Evolutionary conservation across 2,888 invertebrate genomes (phyloP), one percentile per base, ranked within the genome.

Genomic region (Chymomyza amoena): DNA sequence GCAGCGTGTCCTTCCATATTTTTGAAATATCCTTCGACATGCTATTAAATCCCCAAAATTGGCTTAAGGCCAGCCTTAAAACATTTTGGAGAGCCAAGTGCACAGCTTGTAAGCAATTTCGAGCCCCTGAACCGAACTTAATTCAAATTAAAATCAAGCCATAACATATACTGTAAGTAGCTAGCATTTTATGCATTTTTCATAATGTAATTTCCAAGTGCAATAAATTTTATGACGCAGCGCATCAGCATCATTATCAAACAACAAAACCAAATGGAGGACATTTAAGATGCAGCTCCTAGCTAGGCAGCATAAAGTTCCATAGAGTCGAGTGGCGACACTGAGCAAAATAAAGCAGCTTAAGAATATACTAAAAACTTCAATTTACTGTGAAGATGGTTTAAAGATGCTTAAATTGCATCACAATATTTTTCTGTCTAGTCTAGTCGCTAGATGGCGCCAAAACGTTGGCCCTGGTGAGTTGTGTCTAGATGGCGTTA

Each of bases 151-250:
- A 45, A 45, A 45, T 1, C 10, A 45, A 45, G 39, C 13, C 13
- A 45, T 13, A 15, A 45, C 39, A 10, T 13, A 45, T 45, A n/a
- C n/a, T n/a, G n/a, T n/a, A 45, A 45, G 60, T 54, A 61, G 64
- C 61, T 56, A 68, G 54, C 61, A 73, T 73, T 81, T 77, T 84
- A 84, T 87, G 86, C 78, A 88, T 84, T 79, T 87, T 84, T 88
- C 89, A 89, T 88, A 87, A 88, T 81, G 88, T 84, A 88, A 83
- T 83, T 83, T 83, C 75, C 88, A 73, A 81, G 68, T 15, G 82
- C 81, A 76, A 83, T 83, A 83, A 86, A 83, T 83, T 87, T 75
- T 70, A 60, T 69, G 64, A 66, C 39, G 4, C 6, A 13, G 39
- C 39, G 39, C 87, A 76, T 81, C 84, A 86, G 81, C 84, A 86